phyloP scores from a whole-genome alignment of 2,113 vertebrate genomes.

The Scortum barcoo region DNA sequence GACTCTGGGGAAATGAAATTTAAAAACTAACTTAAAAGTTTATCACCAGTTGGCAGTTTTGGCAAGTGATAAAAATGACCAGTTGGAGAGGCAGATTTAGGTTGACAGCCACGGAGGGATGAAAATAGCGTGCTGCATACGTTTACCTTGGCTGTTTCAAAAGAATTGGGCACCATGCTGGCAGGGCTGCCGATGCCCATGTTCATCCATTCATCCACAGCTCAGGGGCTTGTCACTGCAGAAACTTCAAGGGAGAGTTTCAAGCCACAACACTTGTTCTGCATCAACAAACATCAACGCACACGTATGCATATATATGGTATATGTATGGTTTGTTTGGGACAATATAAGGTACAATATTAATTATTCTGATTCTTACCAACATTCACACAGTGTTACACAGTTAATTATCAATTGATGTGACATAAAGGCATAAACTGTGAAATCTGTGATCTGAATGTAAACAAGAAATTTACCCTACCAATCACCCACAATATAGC shows the following conservation, averaged over 20 bases:
- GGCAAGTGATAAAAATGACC: constrained; percentile 85
- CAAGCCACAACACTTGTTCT: constrained; percentile 51
- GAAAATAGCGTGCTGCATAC: constrained; percentile 76
- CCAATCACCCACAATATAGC: too few relatives aligned
- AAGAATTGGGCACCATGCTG: constrained; percentile 72
- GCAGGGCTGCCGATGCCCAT: constrained; percentile 70
- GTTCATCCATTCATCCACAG: constrained; percentile 68
- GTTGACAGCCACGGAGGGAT: constrained; percentile 76
- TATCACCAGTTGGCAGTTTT: constrained; percentile 81
- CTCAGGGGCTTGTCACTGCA: constrained; percentile 71
- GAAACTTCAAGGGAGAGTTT: constrained; percentile 77
- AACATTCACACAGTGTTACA: background rate
- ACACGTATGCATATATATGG: background rate
- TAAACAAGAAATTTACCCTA: background rate
- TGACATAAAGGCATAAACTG: background rate
- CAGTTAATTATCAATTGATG: background rate
- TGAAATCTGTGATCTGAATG: background rate
- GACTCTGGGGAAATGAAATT: constrained; percentile 77
- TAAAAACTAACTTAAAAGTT: constrained; percentile 83
- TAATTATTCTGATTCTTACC: constrained; percentile 2
- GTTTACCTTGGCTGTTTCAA: constrained; percentile 81
- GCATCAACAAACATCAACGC: constrained; percentile 51
- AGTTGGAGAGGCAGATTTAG: constrained; percentile 74
- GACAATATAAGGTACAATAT: background rate
- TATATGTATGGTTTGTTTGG: constrained; percentile 7